Evolutionary conservation across 2,113 vertebrate genomes (phyloP).

Genomic region (Rana temporaria): DNA sequence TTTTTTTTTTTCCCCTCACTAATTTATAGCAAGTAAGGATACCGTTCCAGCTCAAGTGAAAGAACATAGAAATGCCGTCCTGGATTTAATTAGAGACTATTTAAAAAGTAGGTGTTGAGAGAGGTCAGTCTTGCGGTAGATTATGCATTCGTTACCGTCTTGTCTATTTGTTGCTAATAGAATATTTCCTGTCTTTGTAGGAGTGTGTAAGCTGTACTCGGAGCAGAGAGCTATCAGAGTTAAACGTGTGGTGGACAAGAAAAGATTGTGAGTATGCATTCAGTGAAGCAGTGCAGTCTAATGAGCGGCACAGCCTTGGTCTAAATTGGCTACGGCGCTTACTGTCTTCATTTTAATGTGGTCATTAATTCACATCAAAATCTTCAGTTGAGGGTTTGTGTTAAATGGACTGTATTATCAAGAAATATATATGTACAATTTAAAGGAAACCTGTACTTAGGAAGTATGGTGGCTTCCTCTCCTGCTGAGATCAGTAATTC

Average conservation of each 20-base stretch:
- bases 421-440: too few relatives aligned
- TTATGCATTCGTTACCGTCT: neutral
- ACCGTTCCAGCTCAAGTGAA: constrained; percentile 84
- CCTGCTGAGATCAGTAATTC: too few relatives aligned
- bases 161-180: neutral
- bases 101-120: constrained; percentile 80
- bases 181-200: constrained; percentile 65
- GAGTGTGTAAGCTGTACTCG: constrained; percentile 95
- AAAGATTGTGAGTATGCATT: constrained; percentile 87
- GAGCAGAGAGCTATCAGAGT: constrained; percentile 95
- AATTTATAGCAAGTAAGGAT: constrained; percentile 81
- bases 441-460: too few relatives aligned
- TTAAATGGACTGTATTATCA: too few relatives aligned
- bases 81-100: constrained; percentile 90
- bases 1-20: constrained; percentile 18
- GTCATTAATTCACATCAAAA: too few relatives aligned
- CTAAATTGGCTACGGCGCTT: too few relatives aligned
- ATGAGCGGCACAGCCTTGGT: too few relatives aligned
- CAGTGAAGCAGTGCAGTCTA: neutral
- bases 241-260: constrained; percentile 93
- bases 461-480: too few relatives aligned
- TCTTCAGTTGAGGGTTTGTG: too few relatives aligned
- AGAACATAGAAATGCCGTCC: constrained; percentile 85
- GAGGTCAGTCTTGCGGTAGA: neutral
- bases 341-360: too few relatives aligned